Evolutionary conservation across 2,113 vertebrate genomes (phyloP).

Genomic region (Caracal caracal): DNA sequence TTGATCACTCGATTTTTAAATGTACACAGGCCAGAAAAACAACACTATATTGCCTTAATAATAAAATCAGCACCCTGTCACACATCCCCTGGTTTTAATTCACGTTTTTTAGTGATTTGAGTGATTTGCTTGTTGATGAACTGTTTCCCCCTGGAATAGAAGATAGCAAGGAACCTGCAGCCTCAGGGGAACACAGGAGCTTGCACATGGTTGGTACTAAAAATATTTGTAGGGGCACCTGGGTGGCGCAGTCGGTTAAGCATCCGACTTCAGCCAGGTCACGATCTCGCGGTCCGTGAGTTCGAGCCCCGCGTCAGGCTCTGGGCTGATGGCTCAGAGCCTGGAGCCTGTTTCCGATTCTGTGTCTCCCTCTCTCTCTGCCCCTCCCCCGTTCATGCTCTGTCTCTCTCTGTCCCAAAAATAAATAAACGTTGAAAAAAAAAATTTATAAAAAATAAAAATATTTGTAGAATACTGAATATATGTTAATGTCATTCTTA

Average conservation of each 20-base stretch:
- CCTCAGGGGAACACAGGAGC: background rate
- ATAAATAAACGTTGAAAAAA: too few relatives aligned
- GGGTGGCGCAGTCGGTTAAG: too few relatives aligned
- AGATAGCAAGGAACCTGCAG: background rate
- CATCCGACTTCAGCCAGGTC: too few relatives aligned
- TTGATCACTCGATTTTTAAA: background rate
- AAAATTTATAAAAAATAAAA: too few relatives aligned
- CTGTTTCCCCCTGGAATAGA: background rate
- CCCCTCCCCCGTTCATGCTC: too few relatives aligned
- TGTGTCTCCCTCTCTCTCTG: too few relatives aligned
- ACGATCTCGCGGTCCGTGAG: too few relatives aligned
- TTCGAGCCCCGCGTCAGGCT: too few relatives aligned
- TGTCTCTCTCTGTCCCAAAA: too few relatives aligned
- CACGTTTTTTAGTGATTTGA: background rate
- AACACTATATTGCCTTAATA: background rate
- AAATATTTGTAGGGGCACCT: slow-evolving; percentile 6
- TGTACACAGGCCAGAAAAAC: background rate
- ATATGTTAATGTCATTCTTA: background rate
- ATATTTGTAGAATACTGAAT: background rate
- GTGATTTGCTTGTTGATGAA: background rate
- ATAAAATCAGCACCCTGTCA: background rate
- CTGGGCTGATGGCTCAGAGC: too few relatives aligned
- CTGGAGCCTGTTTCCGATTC: too few relatives aligned
- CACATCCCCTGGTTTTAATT: background rate
- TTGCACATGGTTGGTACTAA: background rate